Evolutionary conservation across 2,888 invertebrate species (phyloP), one percentile per base, ranked within the genome.

Genomic region (Anticlea derivata): DNA sequence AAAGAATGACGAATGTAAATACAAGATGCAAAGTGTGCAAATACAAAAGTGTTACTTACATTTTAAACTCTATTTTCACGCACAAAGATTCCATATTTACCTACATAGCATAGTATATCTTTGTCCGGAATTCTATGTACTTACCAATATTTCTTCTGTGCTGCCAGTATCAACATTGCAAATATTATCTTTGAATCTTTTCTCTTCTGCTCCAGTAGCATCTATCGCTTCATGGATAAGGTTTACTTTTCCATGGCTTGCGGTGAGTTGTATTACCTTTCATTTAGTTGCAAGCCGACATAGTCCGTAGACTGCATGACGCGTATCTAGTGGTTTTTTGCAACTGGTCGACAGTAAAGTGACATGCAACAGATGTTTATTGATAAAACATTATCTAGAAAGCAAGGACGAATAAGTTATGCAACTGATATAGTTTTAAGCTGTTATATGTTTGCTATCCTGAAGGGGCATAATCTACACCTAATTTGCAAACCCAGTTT

Each of bases 301-400:
- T 65, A 65, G 67, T 44, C 55, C 59, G 75, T 72, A 87, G 86
- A 87, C 86, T 82, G 86, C 85, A 80, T 84, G 86, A 86, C 86
- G 86, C 86, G 80, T 70, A 71, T 73, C 75, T 74, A 79, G 80
- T 65, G 75, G 80, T 84, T 85, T 31, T 84, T 83, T 83, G 80
- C 85, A 78, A 80, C 77, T 69, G 73, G 63, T 61, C 66, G 68
- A 78, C 70, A 84, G 83, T 78, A 80, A 63, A 71, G 82, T 45
- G 20, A 57, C 49, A 41, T 13, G 46, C 37, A n/a, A 20, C 2
- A n/a, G 30, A 37, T 41, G 7, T 11, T 27, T 50, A 37, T 46
- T 35, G 51, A 51, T 37, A 31, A 13, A 39, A 20, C 8, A 20
- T 30, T 29, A 33, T 43, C 43, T 12, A 34, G 26, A 43, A 43